phyloP scores from a whole-genome alignment of 2,888 invertebrate species.

The Acanthosepion lycidas region DNA sequence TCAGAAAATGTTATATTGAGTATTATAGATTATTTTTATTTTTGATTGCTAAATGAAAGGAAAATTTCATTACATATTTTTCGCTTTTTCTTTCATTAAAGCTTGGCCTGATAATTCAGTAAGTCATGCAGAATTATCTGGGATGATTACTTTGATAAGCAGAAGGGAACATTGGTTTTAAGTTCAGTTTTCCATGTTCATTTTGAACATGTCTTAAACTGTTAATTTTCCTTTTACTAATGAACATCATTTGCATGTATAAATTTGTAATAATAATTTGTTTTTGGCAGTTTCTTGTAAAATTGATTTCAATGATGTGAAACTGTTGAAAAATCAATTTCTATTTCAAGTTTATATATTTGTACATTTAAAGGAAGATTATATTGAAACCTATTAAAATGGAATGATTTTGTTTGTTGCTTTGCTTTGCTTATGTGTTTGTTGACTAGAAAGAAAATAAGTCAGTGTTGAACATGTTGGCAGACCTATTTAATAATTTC shows the following conservation, averaged over 20 bases:
- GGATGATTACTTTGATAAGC: neutral
- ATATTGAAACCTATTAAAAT: neutral
- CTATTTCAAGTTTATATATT: neutral
- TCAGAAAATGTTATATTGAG: neutral
- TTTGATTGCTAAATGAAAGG: neutral
- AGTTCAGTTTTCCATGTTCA: neutral
- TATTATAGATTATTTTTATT: neutral
- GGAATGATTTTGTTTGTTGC: neutral
- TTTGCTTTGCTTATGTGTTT: neutral
- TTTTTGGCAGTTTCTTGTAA: neutral
- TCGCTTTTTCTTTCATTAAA: neutral
- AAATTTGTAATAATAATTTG: neutral
- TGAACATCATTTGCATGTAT: neutral
- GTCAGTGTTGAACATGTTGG: neutral
- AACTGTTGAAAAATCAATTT: neutral
- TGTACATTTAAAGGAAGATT: neutral
- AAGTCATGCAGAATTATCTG: neutral
- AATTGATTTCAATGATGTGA: neutral
- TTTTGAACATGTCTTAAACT: neutral
- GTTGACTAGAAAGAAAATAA: neutral
- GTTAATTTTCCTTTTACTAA: neutral
- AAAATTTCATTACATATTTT: neutral
- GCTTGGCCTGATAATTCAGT: neutral
- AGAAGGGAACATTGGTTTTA: neutral
- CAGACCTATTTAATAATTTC: neutral